Percentiles rank a stretch among this genome's conserved stretches.
Evolutionary conservation across 1,140 invertebrate genomes (phyloP).

Genomic region (Macrocentrus cingulum): DNA sequence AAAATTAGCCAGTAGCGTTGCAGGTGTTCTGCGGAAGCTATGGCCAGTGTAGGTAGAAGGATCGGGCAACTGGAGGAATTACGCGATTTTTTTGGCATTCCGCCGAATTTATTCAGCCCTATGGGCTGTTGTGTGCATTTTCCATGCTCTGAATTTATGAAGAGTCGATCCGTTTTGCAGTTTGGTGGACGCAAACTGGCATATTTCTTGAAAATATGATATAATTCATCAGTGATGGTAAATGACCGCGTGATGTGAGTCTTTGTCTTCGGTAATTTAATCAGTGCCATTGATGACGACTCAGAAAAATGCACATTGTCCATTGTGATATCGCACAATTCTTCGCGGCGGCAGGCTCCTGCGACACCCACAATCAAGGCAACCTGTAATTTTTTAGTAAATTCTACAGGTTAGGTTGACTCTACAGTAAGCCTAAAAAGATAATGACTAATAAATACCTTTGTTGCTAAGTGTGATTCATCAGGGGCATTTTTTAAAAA

Average conservation of each 20-base stretch:
- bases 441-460: neutral
- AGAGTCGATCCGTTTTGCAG: slow-evolving; percentile 2
- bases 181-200: neutral
- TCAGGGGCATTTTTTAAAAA: neutral
- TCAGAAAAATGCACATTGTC: slow-evolving; percentile 6
- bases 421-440: neutral
- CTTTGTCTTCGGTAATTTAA: slow-evolving; percentile 14
- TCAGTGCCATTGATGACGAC: neutral
- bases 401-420: neutral
- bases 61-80: too few relatives aligned
- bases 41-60: too few relatives aligned
- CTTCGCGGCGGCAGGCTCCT: slow-evolving; percentile 8
- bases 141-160: neutral
- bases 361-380: slow-evolving; percentile 13
- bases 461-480: neutral
- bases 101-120: slow-evolving; percentile 1
- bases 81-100: too few relatives aligned
- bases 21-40: too few relatives aligned
- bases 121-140: neutral
- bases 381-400: slow-evolving; percentile 13
- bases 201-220: slow-evolving; percentile 3
- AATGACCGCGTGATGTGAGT: slow-evolving; percentile 12
- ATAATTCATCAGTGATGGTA: slow-evolving; percentile 10
- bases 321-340: slow-evolving; percentile 4
- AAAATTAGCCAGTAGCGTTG: too few relatives aligned